Base-by-base conservation (phyloP, 2,888 invertebrate genomes). In the Theristus sp. region DNA sequence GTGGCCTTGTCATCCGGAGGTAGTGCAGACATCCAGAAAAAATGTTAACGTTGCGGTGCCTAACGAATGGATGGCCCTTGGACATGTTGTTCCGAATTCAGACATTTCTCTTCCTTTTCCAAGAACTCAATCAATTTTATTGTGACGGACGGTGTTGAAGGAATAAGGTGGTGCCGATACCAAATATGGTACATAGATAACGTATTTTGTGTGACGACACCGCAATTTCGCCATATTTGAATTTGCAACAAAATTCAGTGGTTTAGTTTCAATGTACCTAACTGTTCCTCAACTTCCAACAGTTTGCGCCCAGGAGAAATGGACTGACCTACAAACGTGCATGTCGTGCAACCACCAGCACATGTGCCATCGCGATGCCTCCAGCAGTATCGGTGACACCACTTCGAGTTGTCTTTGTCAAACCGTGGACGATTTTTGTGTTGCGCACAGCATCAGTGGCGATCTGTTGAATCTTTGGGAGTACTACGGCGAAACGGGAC, bases 401-500 rank as follows among this genome's bases (percentile, higher is more conserved):
- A 17, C 6, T 6, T 6, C 17, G n/a, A 25, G 3, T 3, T 55
- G 55, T 27, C 10, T 55, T 6, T 55, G 55, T 27, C 55, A 55
- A 25, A 22, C 3, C 26, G 22, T 55, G 28, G 25, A 26, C 28
- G 55, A 26, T 3, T 26, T 26, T 22, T 55, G 55, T 27, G 10
- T 55, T 20, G 29, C 38, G 20, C 27, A 55, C 57, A 22, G 2
- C 2, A 6, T 6, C 2, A 31, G 31, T 13, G 31, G n/a, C 2
- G 28, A 28, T 3, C 28, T 58, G 28, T 28, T 58, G n/a, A 49
- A 58, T 20, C 24, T 58, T 26, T 58, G 58, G 58, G 49, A 58
- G 29, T 70, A 66, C 57, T 62, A 68, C 17, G 64, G 63, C n/a
- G 66, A 62, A 26, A 58, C 63, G 1, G 57, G 31, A n/a, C 64